These are phyloP conservation scores for Lamellibrachia columna DNA, from an alignment of 2,888 invertebrate genomes.

Conservation along the genomic window DNA sequence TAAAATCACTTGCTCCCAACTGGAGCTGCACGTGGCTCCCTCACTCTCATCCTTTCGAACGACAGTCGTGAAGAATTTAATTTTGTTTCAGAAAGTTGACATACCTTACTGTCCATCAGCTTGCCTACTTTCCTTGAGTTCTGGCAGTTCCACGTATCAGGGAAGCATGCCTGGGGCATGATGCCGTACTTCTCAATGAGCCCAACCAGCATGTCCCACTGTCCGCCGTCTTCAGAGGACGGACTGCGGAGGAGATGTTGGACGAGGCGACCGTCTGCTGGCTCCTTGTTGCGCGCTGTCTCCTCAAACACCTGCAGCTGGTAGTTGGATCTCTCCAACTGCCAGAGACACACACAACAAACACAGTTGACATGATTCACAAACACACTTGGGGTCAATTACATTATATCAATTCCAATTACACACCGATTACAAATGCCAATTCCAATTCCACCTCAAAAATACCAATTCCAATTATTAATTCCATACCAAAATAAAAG, in stretches of 20 bases:
- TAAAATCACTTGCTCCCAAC: no score
- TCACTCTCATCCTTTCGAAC: no score
- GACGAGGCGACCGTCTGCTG: constrained; percentile 81
- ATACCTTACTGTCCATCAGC: constrained; percentile 83
- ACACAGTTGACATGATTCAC: background rate
- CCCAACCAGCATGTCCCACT: constrained; percentile 93
- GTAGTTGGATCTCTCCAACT: constrained; percentile 86
- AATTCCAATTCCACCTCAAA: no score
- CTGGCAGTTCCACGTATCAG: constrained; percentile 83
- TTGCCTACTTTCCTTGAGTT: constrained; percentile 80
- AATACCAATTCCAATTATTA: no score
- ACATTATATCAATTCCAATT: constrained; percentile 62
- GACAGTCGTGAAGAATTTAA: no score
- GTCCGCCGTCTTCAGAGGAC: constrained; percentile 68
- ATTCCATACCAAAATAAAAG: no score
- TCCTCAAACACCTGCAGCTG: constrained; percentile 84
- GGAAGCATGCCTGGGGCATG: constrained; percentile 88
- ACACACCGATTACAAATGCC: no score
- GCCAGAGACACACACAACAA: constrained; percentile 25
- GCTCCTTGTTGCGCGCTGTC: constrained; percentile 78
- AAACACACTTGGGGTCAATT: background rate
- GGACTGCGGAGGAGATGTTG: constrained; percentile 76
- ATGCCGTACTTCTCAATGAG: constrained; percentile 87
- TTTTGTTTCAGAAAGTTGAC: background rate
- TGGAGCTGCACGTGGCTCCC: no score